Evolutionary conservation across 2,113 vertebrate genomes (phyloP), one percentile per base, ranked within the genome.

Genomic region (Micronycteris hirsuta): DNA sequence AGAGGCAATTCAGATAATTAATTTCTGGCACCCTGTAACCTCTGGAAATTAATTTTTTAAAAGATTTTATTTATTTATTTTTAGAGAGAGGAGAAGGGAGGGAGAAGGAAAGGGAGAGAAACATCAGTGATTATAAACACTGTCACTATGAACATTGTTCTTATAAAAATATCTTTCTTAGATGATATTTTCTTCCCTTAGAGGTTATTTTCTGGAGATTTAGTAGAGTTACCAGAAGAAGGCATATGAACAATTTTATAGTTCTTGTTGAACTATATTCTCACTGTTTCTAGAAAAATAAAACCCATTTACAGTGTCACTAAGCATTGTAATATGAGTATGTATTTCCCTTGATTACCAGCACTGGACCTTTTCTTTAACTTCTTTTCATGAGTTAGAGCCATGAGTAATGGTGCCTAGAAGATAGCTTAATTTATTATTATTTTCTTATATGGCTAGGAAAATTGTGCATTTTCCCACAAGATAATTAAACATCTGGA

Each of bases 371-470:
- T 82, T 76, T 36, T 58, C 15, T 52, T 89, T 74, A 71, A 82
- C 84, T 87, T 82, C 47, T 71, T 95, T 96, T 86, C 33, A 28
- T 84, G 81, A 85, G 26, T 70, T 47, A 24, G 41, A 95, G 76
- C 52, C 7, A 12, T 92, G 83, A 93, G 45, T 81, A 67, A 65
- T 63, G 67, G 56, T 52, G 33, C 77, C 67, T 68, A 67, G 45
- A 92, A 92, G 80, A 47, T n/a, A 15, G 28, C 43, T 92, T n/a
- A 1, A 56, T 86, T 96, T 92, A 26, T 73, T 90, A 56, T 94
- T 86, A 54, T 78, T 76, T 91, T 65, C 67, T 78, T 92, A 43
- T 7, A n/a, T 84, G 61, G 33, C 80, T 90, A 71, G 45, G 70
- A 92, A 92, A 89, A 95, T 24, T 71, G 58, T 88, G 41, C 47